Percentiles rank a stretch among this genome's conserved stretches.
These are phyloP conservation scores for Nymphalis c-album DNA, from an alignment of 2,888 invertebrate species.

Conservation along the genomic window DNA sequence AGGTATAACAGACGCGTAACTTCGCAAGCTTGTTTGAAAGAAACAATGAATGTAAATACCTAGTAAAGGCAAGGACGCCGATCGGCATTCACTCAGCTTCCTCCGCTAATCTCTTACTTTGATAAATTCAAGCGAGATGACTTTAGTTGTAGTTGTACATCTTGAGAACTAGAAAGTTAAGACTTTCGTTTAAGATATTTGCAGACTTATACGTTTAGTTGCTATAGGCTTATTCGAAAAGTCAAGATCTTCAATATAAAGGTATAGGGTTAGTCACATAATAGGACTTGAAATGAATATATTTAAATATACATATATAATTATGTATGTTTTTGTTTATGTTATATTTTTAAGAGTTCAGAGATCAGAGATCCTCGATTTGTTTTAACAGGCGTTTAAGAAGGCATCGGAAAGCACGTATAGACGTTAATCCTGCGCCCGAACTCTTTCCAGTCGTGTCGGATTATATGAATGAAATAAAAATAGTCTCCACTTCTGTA, in stretches of 20 bases:
- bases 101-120: constrained; percentile 14
- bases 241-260: not conserved
- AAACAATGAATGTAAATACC: constrained; percentile 23
- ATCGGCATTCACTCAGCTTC: constrained; percentile 24
- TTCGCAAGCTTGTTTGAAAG: constrained; percentile 4
- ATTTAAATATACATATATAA: not conserved
- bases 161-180: constrained; percentile 20
- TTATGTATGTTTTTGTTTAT: too few relatives aligned
- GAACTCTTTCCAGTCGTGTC: too few relatives aligned
- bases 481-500: too few relatives aligned
- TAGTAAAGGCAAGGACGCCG: constrained; percentile 22
- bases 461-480: too few relatives aligned
- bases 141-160: constrained; percentile 1
- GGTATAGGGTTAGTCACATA: not conserved
- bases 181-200: constrained; percentile 15
- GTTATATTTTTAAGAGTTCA: not conserved
- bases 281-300: not conserved
- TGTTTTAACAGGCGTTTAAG: too few relatives aligned
- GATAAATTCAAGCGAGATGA: constrained; percentile 1
- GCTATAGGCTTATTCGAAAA: not conserved
- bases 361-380: too few relatives aligned
- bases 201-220: constrained; percentile 3
- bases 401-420: too few relatives aligned
- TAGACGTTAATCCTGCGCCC: too few relatives aligned
- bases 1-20: not conserved